Evolutionary conservation across 2,888 invertebrate species (phyloP).

Genomic region (Coleophora flavipennella): DNA sequence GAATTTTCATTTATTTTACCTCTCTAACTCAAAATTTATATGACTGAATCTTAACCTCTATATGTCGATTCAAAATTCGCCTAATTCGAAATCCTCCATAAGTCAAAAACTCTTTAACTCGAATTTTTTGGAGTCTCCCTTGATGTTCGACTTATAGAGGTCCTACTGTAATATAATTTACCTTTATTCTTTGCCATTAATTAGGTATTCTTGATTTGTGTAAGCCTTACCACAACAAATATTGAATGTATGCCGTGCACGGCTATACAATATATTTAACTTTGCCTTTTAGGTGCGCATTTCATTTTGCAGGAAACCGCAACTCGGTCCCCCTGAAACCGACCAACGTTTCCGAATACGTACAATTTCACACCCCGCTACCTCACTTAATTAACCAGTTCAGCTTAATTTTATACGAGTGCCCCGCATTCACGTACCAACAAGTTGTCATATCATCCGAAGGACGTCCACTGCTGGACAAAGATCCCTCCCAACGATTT

Average conservation of each 20-base stretch:
- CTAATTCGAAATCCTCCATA: too few relatives aligned
- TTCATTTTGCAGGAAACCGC: constrained; percentile 14
- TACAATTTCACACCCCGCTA: constrained; percentile 58
- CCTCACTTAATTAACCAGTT: constrained; percentile 54
- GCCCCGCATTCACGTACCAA: constrained; percentile 10
- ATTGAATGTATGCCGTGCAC: background rate
- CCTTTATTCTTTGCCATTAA: background rate
- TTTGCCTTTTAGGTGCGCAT: background rate
- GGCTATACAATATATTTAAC: background rate
- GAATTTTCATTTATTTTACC: too few relatives aligned
- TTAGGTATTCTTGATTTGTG: background rate
- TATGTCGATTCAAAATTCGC: too few relatives aligned
- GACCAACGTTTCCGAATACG: constrained; percentile 51
- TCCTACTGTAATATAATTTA: too few relatives aligned
- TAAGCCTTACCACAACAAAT: background rate
- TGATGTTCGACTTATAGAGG: too few relatives aligned
- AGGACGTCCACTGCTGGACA: too few relatives aligned
- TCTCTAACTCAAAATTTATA: too few relatives aligned
- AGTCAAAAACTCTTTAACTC: too few relatives aligned
- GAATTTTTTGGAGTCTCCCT: constrained; percentile 13
- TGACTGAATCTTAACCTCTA: too few relatives aligned
- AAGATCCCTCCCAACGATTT: too few relatives aligned
- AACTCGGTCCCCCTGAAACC: constrained; percentile 30
- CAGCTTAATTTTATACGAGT: constrained; percentile 39
- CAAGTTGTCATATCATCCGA: too few relatives aligned